phyloP scores from a whole-genome alignment of 2,797 vertebrate species.

The Cichlasoma orientale region DNA sequence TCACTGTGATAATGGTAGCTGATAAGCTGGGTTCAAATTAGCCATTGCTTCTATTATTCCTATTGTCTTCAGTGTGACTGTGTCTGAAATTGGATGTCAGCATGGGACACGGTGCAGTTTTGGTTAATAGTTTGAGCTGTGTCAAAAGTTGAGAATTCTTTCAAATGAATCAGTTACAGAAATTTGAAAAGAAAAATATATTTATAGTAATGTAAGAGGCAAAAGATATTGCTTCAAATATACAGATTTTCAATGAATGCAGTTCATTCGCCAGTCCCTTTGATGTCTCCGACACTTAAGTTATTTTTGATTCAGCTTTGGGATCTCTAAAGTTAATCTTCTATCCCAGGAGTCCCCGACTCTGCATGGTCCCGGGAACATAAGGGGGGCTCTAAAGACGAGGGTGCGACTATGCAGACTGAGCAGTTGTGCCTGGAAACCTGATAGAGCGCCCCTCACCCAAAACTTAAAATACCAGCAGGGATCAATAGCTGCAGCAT shows the following conservation, averaged over 20 bases:
- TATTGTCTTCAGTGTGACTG: conserved; percentile 36
- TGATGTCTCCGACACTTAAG: background rate
- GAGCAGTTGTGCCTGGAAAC: conserved; percentile 82
- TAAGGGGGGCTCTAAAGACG: conserved; percentile 45
- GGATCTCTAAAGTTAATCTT: conserved; percentile 9
- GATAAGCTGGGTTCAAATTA: conserved; percentile 55
- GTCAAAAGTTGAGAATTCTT: background rate
- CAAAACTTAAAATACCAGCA: conserved; percentile 82
- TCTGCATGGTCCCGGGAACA: conserved; percentile 25
- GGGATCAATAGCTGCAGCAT: conserved; percentile 85
- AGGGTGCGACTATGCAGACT: conserved; percentile 40
- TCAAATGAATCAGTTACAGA: background rate
- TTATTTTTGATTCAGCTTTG: background rate
- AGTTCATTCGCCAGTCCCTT: background rate
- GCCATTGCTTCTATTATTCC: conserved; percentile 39
- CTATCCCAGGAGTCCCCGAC: conserved; percentile 2
- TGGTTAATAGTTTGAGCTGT: background rate
- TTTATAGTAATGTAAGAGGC: background rate
- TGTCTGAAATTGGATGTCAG: conserved; percentile 26
- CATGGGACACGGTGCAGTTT: background rate
- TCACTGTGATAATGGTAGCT: conserved; percentile 69
- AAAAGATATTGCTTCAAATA: background rate
- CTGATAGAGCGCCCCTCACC: conserved; percentile 76
- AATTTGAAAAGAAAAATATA: background rate
- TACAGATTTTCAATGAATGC: background rate